Conservation (phyloP, 2,797 vertebrate genomes). For the Adrianichthys oophorus region DNA sequence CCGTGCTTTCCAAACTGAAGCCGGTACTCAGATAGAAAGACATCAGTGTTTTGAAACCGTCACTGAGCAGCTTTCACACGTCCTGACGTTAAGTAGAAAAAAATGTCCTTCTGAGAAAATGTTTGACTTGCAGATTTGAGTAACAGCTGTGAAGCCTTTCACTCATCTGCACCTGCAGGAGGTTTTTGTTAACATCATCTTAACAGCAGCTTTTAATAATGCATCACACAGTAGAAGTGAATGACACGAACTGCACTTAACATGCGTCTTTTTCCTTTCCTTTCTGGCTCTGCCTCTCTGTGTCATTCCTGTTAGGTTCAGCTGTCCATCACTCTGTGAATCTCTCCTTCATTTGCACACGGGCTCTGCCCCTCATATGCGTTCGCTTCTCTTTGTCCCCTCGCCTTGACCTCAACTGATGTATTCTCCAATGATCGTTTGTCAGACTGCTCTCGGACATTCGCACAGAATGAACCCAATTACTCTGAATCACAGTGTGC, state of each 20-base stretch:
- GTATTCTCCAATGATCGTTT: conserved; percentile 56
- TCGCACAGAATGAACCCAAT: conserved; percentile 46
- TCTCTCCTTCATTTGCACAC: conserved; percentile 37
- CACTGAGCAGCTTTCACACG: conserved; percentile 7
- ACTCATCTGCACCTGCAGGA: conserved; percentile 5
- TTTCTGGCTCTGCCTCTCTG: conserved; percentile 2
- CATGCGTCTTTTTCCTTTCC: conserved; percentile 24
- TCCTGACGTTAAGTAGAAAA: conserved; percentile 16
- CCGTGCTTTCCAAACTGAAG: too few relatives aligned
- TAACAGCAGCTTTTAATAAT: conserved; percentile 53
- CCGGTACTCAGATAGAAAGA: too few relatives aligned
- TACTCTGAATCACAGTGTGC: conserved; percentile 45
- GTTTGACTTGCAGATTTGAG: conserved; percentile 31
- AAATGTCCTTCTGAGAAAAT: conserved; percentile 36
- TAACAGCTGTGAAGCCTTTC: conserved; percentile 32
- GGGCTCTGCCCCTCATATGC: conserved; percentile 17
- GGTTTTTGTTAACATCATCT: conserved; percentile 29
- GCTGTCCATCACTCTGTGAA: conserved; percentile 12
- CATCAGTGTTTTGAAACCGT: not conserved
- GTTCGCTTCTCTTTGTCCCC: conserved; percentile 23
- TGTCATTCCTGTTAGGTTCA: not conserved
- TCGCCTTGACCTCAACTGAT: conserved; percentile 62
- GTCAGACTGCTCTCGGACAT: conserved; percentile 62
- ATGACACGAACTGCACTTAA: conserved; percentile 53
- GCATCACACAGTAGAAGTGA: conserved; percentile 47